Conservation (phyloP, 2,113 vertebrate species). For the Aegithalos caudatus region DNA sequence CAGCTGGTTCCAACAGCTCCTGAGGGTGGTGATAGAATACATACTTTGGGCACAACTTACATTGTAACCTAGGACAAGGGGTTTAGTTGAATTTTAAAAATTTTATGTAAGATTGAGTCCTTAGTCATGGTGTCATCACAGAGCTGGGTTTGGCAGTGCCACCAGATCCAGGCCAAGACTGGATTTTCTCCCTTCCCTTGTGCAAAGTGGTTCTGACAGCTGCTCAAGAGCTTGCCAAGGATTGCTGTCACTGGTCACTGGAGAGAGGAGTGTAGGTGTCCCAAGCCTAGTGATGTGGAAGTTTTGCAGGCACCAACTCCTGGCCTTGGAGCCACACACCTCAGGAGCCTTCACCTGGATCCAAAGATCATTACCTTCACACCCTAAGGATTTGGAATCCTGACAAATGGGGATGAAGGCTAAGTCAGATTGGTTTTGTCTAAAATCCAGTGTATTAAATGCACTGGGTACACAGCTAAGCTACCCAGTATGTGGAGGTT, state of each 20-base stretch:
- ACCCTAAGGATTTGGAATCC: neutral
- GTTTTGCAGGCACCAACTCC: neutral
- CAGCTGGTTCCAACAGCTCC: too few relatives aligned
- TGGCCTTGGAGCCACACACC: rapidly evolving
- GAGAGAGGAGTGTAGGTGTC: neutral
- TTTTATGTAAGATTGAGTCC: neutral
- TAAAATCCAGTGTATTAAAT: neutral
- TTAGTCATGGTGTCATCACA: neutral
- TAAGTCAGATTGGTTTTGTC: neutral
- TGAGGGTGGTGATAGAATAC: too few relatives aligned
- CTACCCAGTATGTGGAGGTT: neutral
- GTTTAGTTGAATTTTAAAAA: neutral
- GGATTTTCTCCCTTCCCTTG: neutral
- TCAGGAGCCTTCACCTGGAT: neutral
- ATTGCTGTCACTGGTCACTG: neutral
- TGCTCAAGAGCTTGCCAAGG: neutral
- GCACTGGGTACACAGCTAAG: neutral
- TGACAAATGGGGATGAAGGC: neutral
- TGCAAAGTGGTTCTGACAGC: neutral
- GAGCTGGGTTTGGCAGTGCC: rapidly evolving
- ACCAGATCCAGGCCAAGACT: neutral
- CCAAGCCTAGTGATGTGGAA: rapidly evolving
- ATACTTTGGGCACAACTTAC: too few relatives aligned
- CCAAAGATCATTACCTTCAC: neutral
- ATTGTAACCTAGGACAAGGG: too few relatives aligned